Conservation (phyloP, 2,113 vertebrate genomes). For the Progne subis region DNA sequence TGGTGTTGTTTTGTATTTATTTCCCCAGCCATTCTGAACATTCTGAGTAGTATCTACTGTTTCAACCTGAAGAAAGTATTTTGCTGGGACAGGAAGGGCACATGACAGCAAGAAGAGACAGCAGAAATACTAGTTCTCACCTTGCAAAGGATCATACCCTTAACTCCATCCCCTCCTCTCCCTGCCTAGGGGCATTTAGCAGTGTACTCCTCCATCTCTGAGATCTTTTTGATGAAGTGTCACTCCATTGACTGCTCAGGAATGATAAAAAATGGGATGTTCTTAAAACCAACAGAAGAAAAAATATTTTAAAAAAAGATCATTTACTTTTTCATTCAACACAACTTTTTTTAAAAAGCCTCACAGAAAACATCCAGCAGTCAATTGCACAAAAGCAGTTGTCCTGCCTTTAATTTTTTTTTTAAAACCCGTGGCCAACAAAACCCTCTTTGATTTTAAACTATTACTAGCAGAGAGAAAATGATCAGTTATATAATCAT, state of each 20-base stretch:
- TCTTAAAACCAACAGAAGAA: background rate
- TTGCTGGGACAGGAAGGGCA: background rate
- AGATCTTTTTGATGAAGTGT: background rate
- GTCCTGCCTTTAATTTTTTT: background rate
- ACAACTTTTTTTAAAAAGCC: background rate
- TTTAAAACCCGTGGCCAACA: background rate
- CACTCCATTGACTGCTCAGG: background rate
- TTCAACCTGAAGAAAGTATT: background rate
- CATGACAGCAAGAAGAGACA: background rate
- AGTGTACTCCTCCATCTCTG: background rate
- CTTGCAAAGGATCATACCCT: background rate
- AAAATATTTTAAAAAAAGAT: background rate
- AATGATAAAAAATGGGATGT: background rate
- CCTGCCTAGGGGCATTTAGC: background rate
- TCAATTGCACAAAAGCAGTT: background rate
- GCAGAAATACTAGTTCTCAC: background rate
- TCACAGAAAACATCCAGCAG: background rate
- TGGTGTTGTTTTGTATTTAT: fast-evolving
- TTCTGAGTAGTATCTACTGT: background rate
- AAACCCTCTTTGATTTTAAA: constrained; percentile 15
- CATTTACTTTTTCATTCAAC: background rate
- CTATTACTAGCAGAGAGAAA: background rate
- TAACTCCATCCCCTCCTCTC: background rate
- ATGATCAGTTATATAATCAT: constrained; percentile 4
- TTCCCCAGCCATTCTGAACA: background rate